These are phyloP conservation scores for Steatornis caripensis DNA, from an alignment of 2,113 vertebrate species.

Conservation along the genomic window DNA sequence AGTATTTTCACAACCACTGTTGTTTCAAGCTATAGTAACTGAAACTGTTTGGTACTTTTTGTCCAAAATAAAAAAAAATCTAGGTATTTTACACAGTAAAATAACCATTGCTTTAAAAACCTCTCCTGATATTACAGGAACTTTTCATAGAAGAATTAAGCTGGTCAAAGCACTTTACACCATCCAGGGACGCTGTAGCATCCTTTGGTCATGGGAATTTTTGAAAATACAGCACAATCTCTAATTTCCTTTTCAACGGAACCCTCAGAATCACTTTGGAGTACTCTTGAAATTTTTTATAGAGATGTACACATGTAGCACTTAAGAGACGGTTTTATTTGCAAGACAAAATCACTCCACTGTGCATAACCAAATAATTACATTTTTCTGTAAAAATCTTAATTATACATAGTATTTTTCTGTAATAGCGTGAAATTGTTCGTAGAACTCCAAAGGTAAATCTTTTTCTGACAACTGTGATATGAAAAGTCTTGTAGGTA, in stretches of 20 bases:
- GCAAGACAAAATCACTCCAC: neutral
- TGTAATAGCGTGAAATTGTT: neutral
- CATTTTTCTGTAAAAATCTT: neutral
- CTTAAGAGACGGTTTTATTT: neutral
- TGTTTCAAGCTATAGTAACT: neutral
- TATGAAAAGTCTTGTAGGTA: neutral
- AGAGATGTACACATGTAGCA: neutral
- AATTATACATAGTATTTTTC: neutral
- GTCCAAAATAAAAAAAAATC: accelerated
- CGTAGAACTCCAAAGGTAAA: neutral
- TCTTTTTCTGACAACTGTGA: neutral
- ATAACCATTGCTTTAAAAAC: neutral
- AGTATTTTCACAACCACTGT: neutral
- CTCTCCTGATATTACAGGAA: neutral
- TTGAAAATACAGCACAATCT: neutral
- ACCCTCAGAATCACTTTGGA: neutral
- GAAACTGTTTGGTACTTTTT: neutral
- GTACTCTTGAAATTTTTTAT: neutral
- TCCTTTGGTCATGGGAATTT: neutral
- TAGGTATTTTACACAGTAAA: neutral
- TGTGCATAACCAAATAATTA: neutral
- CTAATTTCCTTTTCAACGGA: neutral
- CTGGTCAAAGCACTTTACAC: neutral
- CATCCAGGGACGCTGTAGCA: neutral
- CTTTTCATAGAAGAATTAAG: neutral